These are phyloP conservation scores for Ondatra zibethicus DNA, from an alignment of 2,113 vertebrate species.

Conservation along the genomic window DNA sequence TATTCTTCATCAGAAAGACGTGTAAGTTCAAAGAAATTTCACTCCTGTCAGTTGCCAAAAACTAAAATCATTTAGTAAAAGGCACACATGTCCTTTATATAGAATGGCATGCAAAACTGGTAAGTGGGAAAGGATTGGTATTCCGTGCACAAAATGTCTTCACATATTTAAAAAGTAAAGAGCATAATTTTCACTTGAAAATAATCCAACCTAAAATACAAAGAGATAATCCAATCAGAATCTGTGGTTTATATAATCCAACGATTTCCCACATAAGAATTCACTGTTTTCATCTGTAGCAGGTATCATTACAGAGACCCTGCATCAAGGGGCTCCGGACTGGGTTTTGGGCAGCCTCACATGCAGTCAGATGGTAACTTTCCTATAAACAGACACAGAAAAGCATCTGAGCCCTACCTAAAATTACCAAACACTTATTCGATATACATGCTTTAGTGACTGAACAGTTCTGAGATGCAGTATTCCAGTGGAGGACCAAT, in stretches of 20 bases:
- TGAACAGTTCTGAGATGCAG: neutral
- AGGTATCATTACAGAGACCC: neutral
- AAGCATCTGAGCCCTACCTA: conserved; percentile 32
- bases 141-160: neutral
- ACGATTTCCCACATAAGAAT: conserved; percentile 77
- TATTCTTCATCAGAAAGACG: conserved; percentile 55
- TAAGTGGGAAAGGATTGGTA: conserved; percentile 64
- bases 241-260: conserved; percentile 74
- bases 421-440: conserved; percentile 42
- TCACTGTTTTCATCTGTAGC: conserved; percentile 67
- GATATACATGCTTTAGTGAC: neutral
- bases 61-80: conserved; percentile 27
- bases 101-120: conserved; percentile 51
- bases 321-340: neutral
- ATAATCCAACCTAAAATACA: conserved; percentile 62
- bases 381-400: neutral
- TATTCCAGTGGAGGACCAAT: conserved; percentile 29
- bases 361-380: neutral
- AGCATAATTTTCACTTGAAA: conserved; percentile 65
- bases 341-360: neutral
- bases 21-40: conserved; percentile 51
- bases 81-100: conserved; percentile 62
- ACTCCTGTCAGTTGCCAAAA: conserved; percentile 57
- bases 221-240: conserved; percentile 43
- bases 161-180: conserved; percentile 69